A percentile compares a stretch with the other conserved stretches of the same genome.
Evolutionary conservation across 1,140 invertebrate genomes (phyloP).

Genomic region (Prorops nasuta): DNA sequence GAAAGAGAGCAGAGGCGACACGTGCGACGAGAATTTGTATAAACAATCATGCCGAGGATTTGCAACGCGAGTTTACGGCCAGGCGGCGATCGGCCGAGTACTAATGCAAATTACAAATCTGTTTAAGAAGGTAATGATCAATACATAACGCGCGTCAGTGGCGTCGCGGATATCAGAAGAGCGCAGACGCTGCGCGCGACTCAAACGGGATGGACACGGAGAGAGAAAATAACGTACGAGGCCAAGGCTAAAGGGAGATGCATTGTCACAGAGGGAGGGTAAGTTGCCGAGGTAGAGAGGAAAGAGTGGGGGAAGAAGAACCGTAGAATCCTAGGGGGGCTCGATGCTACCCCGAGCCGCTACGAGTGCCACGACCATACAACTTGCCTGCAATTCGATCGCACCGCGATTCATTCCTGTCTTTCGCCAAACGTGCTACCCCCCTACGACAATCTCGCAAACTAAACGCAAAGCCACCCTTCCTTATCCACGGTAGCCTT

Average conservation of each 20-base stretch:
- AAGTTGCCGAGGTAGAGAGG: neutral
- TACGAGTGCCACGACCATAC: neutral
- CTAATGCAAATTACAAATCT: constrained; percentile 54
- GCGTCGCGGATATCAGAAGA: constrained; percentile 16
- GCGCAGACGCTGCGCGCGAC: constrained; percentile 33
- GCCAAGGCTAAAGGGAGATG: too few relatives aligned
- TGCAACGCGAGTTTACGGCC: too few relatives aligned
- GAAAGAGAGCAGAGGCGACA: too few relatives aligned
- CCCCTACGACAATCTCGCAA: constrained; percentile 38
- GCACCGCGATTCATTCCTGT: neutral
- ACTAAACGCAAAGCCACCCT: constrained; percentile 29
- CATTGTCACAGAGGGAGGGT: too few relatives aligned
- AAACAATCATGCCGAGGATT: too few relatives aligned
- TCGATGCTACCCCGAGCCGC: constrained; percentile 26
- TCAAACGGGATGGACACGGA: neutral
- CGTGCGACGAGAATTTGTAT: too few relatives aligned
- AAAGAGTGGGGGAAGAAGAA: constrained; percentile 12
- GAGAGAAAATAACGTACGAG: neutral
- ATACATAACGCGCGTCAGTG: constrained; percentile 40
- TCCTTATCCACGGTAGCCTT: constrained; percentile 40
- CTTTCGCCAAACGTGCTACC: constrained; percentile 44
- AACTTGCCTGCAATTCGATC: neutral
- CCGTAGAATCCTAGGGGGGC: constrained; percentile 34
- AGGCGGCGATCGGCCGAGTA: constrained; percentile 28
- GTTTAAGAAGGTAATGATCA: constrained; percentile 57